Evolutionary conservation across 2,888 invertebrate genomes (phyloP).

Genomic region (Podotricha telesiphe): DNA sequence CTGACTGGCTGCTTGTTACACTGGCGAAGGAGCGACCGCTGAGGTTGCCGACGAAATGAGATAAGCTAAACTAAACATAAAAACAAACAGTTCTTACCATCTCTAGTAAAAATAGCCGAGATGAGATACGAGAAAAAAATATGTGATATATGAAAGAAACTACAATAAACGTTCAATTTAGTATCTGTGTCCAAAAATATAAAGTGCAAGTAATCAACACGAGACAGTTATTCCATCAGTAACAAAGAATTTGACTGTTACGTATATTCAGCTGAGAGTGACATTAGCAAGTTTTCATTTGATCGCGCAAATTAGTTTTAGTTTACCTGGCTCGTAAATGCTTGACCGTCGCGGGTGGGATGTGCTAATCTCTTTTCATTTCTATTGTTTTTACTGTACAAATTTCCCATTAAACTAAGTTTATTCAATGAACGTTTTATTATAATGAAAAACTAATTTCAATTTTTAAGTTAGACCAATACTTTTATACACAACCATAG

Average conservation of each 20-base stretch:
- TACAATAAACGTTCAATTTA: conserved; percentile 39
- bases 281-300: conserved; percentile 80
- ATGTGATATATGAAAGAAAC: no score
- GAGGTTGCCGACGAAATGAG: conserved; percentile 84
- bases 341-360: conserved; percentile 69
- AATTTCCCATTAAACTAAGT: conserved; percentile 76
- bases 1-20: conserved; percentile 84
- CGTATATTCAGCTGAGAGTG: conserved; percentile 81
- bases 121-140: conserved; percentile 43
- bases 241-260: conserved; percentile 68
- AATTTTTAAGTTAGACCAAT: conserved; percentile 30
- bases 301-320: conserved; percentile 51
- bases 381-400: conserved; percentile 66
- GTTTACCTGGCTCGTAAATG: conserved; percentile 79
- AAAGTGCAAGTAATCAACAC: conserved; percentile 45
- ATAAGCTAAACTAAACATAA: conserved; percentile 80
- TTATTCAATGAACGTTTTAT: conserved; percentile 19
- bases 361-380: conserved; percentile 63
- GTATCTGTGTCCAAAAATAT: conserved; percentile 47
- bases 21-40: conserved; percentile 85
- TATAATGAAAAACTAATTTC: conserved; percentile 29
- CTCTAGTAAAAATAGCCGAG: conserved; percentile 56
- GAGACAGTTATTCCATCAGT: conserved; percentile 52
- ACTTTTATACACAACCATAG: conserved; percentile 25
- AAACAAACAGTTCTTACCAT: conserved; percentile 43